These are phyloP conservation scores for Ginglymostoma cirratum DNA, from an alignment of 2,113 vertebrate genomes.

Conservation along the genomic window DNA sequence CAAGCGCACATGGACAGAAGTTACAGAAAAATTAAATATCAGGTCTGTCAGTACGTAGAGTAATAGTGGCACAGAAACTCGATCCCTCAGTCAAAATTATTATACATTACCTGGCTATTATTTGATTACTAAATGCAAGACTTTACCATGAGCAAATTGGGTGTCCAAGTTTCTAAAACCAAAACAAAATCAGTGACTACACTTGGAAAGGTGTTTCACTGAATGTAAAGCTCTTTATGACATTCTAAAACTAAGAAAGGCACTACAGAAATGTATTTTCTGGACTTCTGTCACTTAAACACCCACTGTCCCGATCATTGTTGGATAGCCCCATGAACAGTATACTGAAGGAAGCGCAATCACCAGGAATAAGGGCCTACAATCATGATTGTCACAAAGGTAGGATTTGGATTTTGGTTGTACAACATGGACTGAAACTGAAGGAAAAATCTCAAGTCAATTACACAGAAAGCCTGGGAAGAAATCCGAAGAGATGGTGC, in stretches of 20 bases:
- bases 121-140: background rate
- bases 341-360: background rate
- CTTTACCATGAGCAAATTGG: background rate
- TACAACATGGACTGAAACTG: background rate
- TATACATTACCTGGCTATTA: background rate
- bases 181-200: background rate
- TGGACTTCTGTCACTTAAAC: background rate
- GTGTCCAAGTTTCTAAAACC: background rate
- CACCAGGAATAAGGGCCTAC: background rate
- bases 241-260: background rate
- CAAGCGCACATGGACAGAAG: background rate
- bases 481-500: background rate
- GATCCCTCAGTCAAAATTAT: background rate
- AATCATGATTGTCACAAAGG: background rate
- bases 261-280: background rate
- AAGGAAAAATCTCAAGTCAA: background rate
- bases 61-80: background rate
- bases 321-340: background rate
- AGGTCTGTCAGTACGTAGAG: background rate
- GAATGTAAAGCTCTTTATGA: background rate
- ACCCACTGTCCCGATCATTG: background rate
- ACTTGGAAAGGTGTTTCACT: background rate
- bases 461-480: background rate
- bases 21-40: background rate
- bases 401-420: background rate